Evolutionary conservation across 2,797 vertebrate genomes (phyloP).

Genomic region (Pseudopleuronectes americanus): DNA sequence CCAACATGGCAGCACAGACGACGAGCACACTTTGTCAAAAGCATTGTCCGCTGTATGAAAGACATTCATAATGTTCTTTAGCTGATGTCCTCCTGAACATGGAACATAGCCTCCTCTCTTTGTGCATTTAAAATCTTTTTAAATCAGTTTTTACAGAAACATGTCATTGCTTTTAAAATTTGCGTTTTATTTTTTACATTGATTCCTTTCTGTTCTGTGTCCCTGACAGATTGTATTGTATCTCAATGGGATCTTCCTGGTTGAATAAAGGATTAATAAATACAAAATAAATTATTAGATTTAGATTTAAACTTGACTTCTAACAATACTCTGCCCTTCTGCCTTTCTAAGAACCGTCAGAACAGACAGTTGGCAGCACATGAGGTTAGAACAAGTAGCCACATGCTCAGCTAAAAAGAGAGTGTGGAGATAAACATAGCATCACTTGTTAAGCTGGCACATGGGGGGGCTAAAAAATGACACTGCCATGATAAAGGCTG

Average conservation of each 20-base stretch:
- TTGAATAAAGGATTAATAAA: no score
- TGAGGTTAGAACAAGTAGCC: slow-evolving; percentile 21
- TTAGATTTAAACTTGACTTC: neutral
- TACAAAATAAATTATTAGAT: no score
- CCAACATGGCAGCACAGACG: neutral
- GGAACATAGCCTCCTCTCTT: no score
- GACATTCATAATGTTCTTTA: neutral
- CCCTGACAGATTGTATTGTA: no score
- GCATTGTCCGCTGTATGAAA: neutral
- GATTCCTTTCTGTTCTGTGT: no score
- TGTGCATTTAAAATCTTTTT: no score
- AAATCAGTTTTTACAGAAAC: no score
- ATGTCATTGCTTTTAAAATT: no score
- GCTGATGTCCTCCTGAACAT: no score
- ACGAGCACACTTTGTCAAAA: neutral
- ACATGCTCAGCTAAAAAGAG: slow-evolving; percentile 34
- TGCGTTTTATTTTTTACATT: no score
- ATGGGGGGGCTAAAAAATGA: slow-evolving; percentile 13
- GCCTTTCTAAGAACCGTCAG: slow-evolving; percentile 4
- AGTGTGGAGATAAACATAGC: slow-evolving; percentile 44
- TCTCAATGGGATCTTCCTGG: no score
- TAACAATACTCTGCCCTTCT: neutral
- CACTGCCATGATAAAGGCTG: slow-evolving; percentile 34
- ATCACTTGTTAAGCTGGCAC: slow-evolving; percentile 43
- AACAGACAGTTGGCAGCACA: slow-evolving; percentile 12